Evolutionary conservation across 2,888 invertebrate genomes (phyloP).

Genomic region (Drosophila pseudotalamancana): DNA sequence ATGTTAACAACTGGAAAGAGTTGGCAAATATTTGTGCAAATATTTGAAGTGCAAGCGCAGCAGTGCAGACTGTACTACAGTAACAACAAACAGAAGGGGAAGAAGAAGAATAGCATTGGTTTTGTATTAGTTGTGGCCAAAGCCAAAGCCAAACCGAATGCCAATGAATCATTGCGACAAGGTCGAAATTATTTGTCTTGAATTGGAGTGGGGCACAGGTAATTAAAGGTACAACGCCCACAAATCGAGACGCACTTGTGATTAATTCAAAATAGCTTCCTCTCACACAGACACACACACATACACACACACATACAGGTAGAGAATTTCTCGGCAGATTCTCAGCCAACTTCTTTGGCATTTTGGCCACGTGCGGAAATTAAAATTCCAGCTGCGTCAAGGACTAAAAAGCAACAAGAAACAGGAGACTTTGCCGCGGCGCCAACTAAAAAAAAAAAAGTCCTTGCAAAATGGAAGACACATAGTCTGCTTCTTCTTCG

Average conservation of each 20-base stretch:
- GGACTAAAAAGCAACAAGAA: constrained; percentile 32
- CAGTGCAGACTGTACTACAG: too few relatives aligned
- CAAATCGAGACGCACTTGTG: constrained; percentile 11
- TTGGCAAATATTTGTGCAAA: constrained; percentile 56
- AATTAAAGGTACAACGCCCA: constrained; percentile 20
- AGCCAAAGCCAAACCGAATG: not conserved
- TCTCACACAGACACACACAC: not conserved
- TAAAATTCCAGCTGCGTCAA: constrained; percentile 66
- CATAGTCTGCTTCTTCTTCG: not conserved
- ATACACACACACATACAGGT: not conserved
- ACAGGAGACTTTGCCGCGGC: constrained; percentile 28
- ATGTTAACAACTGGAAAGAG: constrained; percentile 43
- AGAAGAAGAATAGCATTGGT: not conserved
- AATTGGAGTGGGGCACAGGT: constrained; percentile 40
- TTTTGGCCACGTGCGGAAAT: constrained; percentile 65
- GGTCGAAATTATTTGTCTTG: constrained; percentile 29
- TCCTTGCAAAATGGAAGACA: not conserved
- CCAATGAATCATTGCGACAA: constrained; percentile 24
- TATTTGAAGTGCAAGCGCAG: constrained; percentile 52
- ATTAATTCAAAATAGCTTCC: constrained; percentile 29
- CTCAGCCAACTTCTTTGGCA: constrained; percentile 30
- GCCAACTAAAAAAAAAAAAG: constrained; percentile 34
- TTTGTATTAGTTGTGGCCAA: constrained; percentile 27
- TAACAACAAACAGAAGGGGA: too few relatives aligned
- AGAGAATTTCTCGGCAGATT: constrained; percentile 2